Evolutionary conservation across 2,888 invertebrate genomes (phyloP).

Genomic region (Aleiodes alternator): DNA sequence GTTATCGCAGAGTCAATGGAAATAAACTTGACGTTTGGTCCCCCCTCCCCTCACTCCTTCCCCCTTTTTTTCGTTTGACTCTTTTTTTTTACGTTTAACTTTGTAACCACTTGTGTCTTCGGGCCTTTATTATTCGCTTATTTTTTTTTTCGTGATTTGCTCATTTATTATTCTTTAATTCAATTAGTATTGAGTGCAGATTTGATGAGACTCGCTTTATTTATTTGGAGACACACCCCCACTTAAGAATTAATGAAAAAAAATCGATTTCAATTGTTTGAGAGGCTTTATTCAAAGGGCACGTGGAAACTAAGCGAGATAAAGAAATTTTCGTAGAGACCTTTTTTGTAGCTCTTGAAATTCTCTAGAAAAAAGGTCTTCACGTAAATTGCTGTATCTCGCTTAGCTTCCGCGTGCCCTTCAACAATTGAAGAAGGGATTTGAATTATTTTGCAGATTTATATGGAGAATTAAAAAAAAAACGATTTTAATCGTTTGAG

Average conservation of each 20-base stretch:
- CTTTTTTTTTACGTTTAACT: neutral
- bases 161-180: neutral
- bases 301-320: too few relatives aligned
- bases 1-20: slow-evolving; percentile 47
- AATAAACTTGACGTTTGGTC: slow-evolving; percentile 50
- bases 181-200: neutral
- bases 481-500: too few relatives aligned
- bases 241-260: neutral
- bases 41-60: neutral
- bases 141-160: neutral
- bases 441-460: too few relatives aligned
- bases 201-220: neutral
- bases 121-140: slow-evolving; percentile 15
- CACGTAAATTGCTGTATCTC: too few relatives aligned
- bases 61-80: too few relatives aligned
- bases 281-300: neutral
- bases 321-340: too few relatives aligned
- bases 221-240: too few relatives aligned
- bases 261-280: neutral
- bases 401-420: too few relatives aligned
- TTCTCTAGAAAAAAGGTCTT: too few relatives aligned
- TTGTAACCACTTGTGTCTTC: slow-evolving; percentile 15
- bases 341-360: too few relatives aligned
- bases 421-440: too few relatives aligned
- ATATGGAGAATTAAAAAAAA: too few relatives aligned